Conservation (phyloP, 2,888 invertebrate species). For the Drosophila mercatorum region DNA sequence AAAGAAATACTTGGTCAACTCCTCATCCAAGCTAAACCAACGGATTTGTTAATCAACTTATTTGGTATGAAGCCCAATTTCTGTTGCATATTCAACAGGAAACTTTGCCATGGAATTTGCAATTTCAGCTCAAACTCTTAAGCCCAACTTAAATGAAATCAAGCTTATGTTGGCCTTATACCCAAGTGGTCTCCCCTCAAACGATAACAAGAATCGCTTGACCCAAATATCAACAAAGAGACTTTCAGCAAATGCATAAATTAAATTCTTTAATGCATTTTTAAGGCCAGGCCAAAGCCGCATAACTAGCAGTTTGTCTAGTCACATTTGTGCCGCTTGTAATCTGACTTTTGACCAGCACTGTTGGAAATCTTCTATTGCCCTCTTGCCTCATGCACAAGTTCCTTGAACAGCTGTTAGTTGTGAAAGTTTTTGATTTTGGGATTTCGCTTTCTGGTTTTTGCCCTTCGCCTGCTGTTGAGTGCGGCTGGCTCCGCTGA, state of each 20-base stretch:
- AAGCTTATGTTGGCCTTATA: not conserved
- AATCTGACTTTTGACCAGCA: conserved; percentile 28
- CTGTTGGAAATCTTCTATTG: not conserved
- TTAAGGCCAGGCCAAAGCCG: conserved; percentile 9
- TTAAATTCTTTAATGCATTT: conserved; percentile 22
- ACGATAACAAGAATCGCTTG: not conserved
- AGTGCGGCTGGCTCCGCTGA: conserved; percentile 34
- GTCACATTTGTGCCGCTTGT: conserved; percentile 30
- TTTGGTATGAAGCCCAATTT: not conserved
- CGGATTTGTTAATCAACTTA: no score
- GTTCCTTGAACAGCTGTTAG: conserved; percentile 56
- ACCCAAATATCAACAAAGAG: not conserved
- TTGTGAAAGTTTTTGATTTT: conserved; percentile 67
- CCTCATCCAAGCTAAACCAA: no score
- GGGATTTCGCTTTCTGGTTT: conserved; percentile 28
- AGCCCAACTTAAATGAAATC: not conserved
- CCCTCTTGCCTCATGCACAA: conserved; percentile 25
- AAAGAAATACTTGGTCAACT: no score
- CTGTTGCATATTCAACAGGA: not conserved
- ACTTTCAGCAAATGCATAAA: not conserved
- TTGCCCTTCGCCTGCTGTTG: conserved; percentile 15
- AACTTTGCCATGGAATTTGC: not conserved
- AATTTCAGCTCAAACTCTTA: not conserved
- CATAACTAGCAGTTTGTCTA: conserved; percentile 9
- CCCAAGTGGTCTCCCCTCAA: no score